Evolutionary conservation across 1,140 invertebrate species (phyloP).

Genomic region (Drosophila burlai): DNA sequence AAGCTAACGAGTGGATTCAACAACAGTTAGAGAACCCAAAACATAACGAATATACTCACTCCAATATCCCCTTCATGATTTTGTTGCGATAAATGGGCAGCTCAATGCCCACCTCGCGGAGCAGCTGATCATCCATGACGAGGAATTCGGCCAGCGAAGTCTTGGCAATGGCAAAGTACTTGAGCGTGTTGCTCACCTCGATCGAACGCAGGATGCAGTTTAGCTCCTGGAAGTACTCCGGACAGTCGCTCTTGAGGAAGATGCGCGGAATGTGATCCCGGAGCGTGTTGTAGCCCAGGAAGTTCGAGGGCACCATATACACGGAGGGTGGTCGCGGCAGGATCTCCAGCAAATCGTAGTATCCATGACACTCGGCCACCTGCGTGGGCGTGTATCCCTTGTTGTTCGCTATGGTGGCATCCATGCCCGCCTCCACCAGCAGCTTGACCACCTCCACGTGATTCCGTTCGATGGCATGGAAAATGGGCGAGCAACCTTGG

Average conservation of each 20-base stretch:
- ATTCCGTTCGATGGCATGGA: conserved; percentile 86
- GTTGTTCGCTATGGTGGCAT: conserved; percentile 78
- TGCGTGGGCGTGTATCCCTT: conserved; percentile 85
- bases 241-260: conserved; percentile 81
- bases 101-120: conserved; percentile 79
- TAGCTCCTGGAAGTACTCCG: conserved; percentile 85
- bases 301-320: conserved; percentile 62
- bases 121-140: conserved; percentile 76
- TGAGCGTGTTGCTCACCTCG: conserved; percentile 71
- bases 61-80: conserved; percentile 84
- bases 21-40: conserved; percentile 2
- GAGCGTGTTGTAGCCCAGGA: conserved; percentile 65
- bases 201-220: conserved; percentile 81
- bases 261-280: conserved; percentile 78
- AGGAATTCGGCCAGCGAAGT: conserved; percentile 85
- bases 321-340: conserved; percentile 70
- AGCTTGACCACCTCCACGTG: conserved; percentile 83
- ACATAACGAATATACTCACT: conserved; percentile 63
- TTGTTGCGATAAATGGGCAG: conserved; percentile 85
- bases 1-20: conserved; percentile 43
- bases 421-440: conserved; percentile 82
- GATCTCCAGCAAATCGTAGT: conserved; percentile 83
- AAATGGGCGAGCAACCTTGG: conserved; percentile 85
- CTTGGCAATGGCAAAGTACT: conserved; percentile 78
- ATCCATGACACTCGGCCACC: conserved; percentile 84